Evolutionary conservation across 1,140 invertebrate genomes (phyloP).

Genomic region (Camponotus vicinus): DNA sequence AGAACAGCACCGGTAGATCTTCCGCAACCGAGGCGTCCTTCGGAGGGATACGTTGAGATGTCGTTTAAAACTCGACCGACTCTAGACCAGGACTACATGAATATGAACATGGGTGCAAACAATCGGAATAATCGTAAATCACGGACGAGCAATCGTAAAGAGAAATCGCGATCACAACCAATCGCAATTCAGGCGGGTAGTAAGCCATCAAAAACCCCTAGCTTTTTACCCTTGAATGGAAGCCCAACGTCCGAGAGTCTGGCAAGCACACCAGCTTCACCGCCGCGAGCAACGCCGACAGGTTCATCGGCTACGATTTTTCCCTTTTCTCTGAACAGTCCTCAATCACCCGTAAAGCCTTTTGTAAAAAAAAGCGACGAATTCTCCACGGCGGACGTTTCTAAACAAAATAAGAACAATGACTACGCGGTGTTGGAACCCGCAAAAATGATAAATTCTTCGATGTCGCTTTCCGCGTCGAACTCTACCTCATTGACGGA

Average conservation of each 20-base stretch:
- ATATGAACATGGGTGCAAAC: constrained; percentile 82
- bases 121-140: constrained; percentile 72
- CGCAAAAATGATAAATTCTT: constrained; percentile 53
- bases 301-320: constrained; percentile 87
- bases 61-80: constrained; percentile 82
- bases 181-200: constrained; percentile 87
- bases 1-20: constrained; percentile 84
- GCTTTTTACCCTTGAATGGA: constrained; percentile 82
- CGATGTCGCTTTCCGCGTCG: constrained; percentile 53
- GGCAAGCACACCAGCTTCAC: constrained; percentile 84
- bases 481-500: constrained; percentile 66
- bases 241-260: constrained; percentile 83
- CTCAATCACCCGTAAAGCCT: constrained; percentile 86
- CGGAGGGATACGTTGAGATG: constrained; percentile 89
- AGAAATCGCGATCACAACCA: constrained; percentile 87
- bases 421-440: constrained; percentile 82
- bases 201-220: constrained; percentile 82
- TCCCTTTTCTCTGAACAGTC: constrained; percentile 88
- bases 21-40: constrained; percentile 83
- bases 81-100: constrained; percentile 84
- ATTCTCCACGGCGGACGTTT: constrained; percentile 53
- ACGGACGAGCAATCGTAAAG: constrained; percentile 81
- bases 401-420: constrained; percentile 49
- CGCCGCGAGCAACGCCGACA: constrained; percentile 86
- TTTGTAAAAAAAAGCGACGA: constrained; percentile 74